These are phyloP conservation scores for Sceloporus tristichus DNA, from an alignment of 2,113 vertebrate species.

Conservation along the genomic window DNA sequence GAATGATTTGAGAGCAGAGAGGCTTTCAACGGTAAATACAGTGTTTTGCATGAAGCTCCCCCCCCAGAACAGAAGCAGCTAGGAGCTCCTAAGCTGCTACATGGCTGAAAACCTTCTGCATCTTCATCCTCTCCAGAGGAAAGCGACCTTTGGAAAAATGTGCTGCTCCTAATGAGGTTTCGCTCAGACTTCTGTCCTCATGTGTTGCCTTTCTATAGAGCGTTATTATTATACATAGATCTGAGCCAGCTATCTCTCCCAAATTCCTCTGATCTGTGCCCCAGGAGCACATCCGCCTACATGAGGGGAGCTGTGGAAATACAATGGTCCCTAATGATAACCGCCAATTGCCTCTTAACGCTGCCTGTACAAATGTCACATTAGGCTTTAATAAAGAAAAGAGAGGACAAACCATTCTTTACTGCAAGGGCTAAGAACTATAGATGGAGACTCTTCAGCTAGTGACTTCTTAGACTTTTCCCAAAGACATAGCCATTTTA, in stretches of 20 bases:
- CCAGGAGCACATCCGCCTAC: neutral
- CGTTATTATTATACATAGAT: neutral
- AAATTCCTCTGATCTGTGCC: neutral
- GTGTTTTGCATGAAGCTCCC: neutral
- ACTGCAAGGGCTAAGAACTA: slow-evolving; percentile 53
- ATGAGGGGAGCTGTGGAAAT: neutral
- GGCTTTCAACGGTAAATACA: slow-evolving; percentile 8
- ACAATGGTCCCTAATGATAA: neutral
- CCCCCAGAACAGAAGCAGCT: neutral
- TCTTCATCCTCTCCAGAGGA: neutral
- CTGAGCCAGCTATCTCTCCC: slow-evolving; percentile 16
- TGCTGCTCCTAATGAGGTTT: neutral
- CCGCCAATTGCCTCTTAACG: slow-evolving; percentile 6
- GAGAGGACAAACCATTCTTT: slow-evolving; percentile 42
- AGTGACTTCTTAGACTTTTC: slow-evolving; percentile 48
- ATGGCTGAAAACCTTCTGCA: neutral
- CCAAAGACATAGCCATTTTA: neutral
- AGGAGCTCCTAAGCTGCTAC: neutral
- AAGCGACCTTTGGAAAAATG: slow-evolving; percentile 8
- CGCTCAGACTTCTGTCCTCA: accelerated
- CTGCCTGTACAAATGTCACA: slow-evolving; percentile 44
- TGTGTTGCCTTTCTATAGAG: neutral
- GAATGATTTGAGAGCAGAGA: neutral
- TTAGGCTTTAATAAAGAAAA: slow-evolving; percentile 49
- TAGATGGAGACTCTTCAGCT: neutral